A percentile compares a stretch with the other conserved stretches of the same genome.
Evolutionary conservation across 2,797 vertebrate genomes (phyloP).

Genomic region (Chelon auratus): DNA sequence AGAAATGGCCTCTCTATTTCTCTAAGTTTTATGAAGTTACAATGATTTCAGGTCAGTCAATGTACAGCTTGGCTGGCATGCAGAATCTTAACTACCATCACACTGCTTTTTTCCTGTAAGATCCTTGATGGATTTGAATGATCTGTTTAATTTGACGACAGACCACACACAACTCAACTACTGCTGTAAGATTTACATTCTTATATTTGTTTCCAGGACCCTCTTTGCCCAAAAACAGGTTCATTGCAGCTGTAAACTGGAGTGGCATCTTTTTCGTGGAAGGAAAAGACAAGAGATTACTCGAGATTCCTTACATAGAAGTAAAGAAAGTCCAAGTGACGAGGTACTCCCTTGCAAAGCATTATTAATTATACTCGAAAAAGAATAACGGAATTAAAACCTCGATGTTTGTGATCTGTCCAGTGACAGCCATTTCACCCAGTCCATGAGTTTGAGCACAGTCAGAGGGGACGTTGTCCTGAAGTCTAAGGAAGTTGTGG

Average conservation of each 20-base stretch:
- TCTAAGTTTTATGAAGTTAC: slow-evolving; percentile 92
- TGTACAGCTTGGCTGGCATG: background rate
- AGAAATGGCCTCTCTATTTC: slow-evolving; percentile 92
- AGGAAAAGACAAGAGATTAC: slow-evolving; percentile 85
- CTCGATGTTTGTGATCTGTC: background rate
- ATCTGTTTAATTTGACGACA: no score
- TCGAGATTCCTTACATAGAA: slow-evolving; percentile 89
- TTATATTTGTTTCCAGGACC: slow-evolving; percentile 83
- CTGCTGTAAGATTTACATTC: background rate
- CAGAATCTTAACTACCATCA: background rate
- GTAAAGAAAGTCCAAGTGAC: slow-evolving; percentile 82
- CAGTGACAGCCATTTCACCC: slow-evolving; percentile 76
- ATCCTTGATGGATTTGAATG: background rate
- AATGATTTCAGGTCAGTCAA: slow-evolving; percentile 87
- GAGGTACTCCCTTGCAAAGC: slow-evolving; percentile 69
- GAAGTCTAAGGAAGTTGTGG: slow-evolving; percentile 75
- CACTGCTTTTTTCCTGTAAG: background rate
- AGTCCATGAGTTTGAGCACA: slow-evolving; percentile 85
- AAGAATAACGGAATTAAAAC: background rate
- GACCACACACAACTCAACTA: no score
- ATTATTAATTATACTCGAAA: background rate
- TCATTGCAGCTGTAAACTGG: slow-evolving; percentile 91
- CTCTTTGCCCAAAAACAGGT: slow-evolving; percentile 86
- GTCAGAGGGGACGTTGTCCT: slow-evolving; percentile 87
- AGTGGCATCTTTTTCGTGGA: slow-evolving; percentile 90